Evolutionary conservation across 1,140 invertebrate species (phyloP), one percentile per base, ranked within the genome.

Genomic region (Vanessa tameamea): DNA sequence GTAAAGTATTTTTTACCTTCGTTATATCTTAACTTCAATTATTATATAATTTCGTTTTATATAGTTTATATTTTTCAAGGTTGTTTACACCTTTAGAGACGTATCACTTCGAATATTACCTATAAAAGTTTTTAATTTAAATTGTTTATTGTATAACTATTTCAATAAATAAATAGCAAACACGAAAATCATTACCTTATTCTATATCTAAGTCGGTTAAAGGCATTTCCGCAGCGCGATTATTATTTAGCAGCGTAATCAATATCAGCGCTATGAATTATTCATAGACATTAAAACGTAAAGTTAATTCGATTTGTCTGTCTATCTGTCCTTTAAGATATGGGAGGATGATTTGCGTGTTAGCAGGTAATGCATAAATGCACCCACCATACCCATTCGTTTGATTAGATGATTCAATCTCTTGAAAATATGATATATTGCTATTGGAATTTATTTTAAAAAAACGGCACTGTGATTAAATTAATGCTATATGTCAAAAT

Each of bases 301-400:
- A 50, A 64, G 70, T 23, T 61, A 64, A 64, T 64, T 64, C 50
- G n/a, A 72, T 72, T 23, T 71, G 69, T 65, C 70, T 64, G 70
- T 64, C 70, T 64, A 48, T 64, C 66, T 64, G 69, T 71, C 55
- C 61, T 57, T 51, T 64, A 72, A 12, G 16, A 23, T 16, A 23
- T 57, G 20, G 23, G 6, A 43, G 8, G 53, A 57, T 48, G 64
- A 50, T 26, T 31, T 20, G 68, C 68, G 68, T 37, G 47, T 61
- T 59, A 61, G 57, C 48, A 43, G 43, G 69, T 63, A 23, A 64
- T 65, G 61, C 70, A 64, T 65, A 53, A 50, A 55, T 51, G 12
- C 70, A 37, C 70, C 70, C 63, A 72, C 70, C 26, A 50, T 47
- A 14, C 20, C 20, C 23, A 50, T 61, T 70, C 63, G 63, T 20